These are phyloP conservation scores for Antechinus flavipes DNA, from an alignment of 2,113 vertebrate genomes.

Conservation along the genomic window DNA sequence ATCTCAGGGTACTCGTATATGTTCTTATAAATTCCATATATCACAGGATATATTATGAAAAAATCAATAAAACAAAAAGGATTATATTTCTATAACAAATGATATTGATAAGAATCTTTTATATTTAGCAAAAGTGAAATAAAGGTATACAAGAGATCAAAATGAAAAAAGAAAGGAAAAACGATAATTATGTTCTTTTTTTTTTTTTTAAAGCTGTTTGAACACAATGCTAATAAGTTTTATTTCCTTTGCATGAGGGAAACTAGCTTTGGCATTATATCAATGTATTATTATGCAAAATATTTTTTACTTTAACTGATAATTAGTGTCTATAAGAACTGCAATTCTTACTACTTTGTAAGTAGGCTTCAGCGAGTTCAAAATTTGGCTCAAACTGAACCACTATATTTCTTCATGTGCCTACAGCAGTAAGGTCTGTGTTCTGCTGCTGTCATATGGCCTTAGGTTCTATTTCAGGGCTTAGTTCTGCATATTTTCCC, in stretches of 20 bases:
- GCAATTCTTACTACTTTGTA: conserved; percentile 29
- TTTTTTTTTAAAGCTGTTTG: neutral
- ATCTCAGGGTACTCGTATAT: neutral
- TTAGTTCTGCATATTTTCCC: conserved; percentile 28
- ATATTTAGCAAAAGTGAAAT: neutral
- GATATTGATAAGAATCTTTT: conserved; percentile 18
- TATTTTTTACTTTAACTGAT: conserved; percentile 47
- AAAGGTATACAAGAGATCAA: conserved; percentile 26
- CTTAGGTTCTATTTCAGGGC: conserved; percentile 25
- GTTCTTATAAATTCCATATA: conserved; percentile 25
- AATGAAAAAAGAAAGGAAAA: conserved; percentile 43
- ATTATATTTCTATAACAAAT: conserved; percentile 10
- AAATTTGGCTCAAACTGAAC: neutral
- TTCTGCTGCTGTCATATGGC: conserved; percentile 32
- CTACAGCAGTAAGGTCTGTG: conserved; percentile 13
- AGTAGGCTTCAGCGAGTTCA: conserved; percentile 49
- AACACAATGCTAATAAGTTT: neutral
- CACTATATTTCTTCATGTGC: conserved; percentile 45
- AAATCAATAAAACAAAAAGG: conserved; percentile 38
- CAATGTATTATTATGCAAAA: conserved; percentile 41
- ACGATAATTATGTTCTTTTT: conserved; percentile 20
- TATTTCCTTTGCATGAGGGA: conserved; percentile 10
- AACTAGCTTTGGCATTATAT: conserved; percentile 39
- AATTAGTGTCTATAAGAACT: conserved; percentile 36
- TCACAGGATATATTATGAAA: conserved; percentile 20